Evolutionary conservation across 2,888 invertebrate genomes (phyloP).

Genomic region (Tinea pellionella): DNA sequence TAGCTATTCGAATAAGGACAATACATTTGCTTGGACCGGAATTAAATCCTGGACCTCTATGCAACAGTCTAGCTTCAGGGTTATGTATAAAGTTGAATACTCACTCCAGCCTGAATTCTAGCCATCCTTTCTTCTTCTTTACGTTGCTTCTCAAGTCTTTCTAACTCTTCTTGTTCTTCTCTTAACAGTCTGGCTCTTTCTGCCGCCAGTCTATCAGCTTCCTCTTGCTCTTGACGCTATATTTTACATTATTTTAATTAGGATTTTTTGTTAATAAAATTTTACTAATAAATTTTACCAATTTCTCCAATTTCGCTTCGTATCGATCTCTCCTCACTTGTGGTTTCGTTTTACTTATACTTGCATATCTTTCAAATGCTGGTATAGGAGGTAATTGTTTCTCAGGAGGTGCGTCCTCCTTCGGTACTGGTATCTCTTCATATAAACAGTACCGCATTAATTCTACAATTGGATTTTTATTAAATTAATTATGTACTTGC

Average conservation of each 20-base stretch:
- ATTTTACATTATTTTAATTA: conserved; percentile 3
- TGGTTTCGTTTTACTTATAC: conserved; percentile 46
- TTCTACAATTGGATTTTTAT: conserved; percentile 29
- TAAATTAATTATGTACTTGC: too few relatives aligned
- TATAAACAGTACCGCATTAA: conserved; percentile 45
- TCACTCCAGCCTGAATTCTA: conserved; percentile 51
- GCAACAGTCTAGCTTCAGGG: too few relatives aligned
- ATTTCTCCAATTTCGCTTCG: conserved; percentile 38
- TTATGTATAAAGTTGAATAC: background rate
- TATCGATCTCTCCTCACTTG: conserved; percentile 50
- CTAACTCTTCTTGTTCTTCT: conserved; percentile 43
- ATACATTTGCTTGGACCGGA: too few relatives aligned
- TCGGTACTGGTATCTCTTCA: conserved; percentile 51
- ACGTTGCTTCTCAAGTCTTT: conserved; percentile 33
- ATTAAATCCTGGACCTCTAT: too few relatives aligned
- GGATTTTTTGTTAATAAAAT: background rate
- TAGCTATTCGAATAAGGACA: too few relatives aligned
- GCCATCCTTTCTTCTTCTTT: conserved; percentile 53
- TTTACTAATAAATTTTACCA: conserved; percentile 26
- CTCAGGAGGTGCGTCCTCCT: conserved; percentile 50
- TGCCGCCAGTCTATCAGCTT: conserved; percentile 38
- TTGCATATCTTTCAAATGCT: conserved; percentile 51
- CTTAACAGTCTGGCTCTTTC: conserved; percentile 46
- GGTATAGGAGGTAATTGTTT: conserved; percentile 50
- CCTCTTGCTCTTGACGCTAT: conserved; percentile 47